Evolutionary conservation across 2,797 vertebrate species (phyloP).

Genomic region (Merluccius polli): DNA sequence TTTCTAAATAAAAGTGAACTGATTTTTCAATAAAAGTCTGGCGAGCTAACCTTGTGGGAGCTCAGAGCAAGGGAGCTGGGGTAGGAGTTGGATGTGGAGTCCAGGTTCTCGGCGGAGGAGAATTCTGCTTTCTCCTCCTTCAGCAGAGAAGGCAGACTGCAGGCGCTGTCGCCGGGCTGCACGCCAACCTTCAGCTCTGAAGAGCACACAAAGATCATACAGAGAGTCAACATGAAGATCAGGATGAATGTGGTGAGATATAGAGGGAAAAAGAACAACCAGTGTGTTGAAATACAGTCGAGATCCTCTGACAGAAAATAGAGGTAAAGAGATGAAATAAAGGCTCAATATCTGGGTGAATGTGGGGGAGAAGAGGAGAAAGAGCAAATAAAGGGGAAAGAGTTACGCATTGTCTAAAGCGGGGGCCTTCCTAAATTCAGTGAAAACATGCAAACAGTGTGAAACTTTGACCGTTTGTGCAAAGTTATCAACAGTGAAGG

Average conservation of each 20-base stretch:
- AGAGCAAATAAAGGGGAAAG: constrained; percentile 33
- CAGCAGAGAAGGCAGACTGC: constrained; percentile 61
- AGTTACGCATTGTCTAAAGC: constrained; percentile 43
- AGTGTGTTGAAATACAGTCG: neutral
- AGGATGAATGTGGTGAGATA: constrained; percentile 11
- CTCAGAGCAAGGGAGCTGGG: constrained; percentile 70
- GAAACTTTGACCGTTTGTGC: constrained; percentile 30
- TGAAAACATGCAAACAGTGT: constrained; percentile 57
- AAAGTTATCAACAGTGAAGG: constrained; percentile 21
- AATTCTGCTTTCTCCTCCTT: constrained; percentile 63
- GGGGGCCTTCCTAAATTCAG: constrained; percentile 46
- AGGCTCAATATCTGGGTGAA: constrained; percentile 1
- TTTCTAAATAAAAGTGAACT: no score
- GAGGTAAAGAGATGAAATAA: neutral
- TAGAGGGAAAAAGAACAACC: constrained; percentile 19
- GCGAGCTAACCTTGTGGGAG: constrained; percentile 62
- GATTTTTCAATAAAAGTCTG: neutral
- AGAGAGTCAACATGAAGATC: neutral
- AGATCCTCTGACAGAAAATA: neutral
- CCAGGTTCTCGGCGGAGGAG: constrained; percentile 70
- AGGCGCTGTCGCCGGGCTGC: constrained; percentile 56
- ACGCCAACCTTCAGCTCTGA: constrained; percentile 63
- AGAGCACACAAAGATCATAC: constrained; percentile 29
- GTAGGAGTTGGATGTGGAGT: constrained; percentile 67
- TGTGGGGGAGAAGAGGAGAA: constrained; percentile 17